phyloP scores from a whole-genome alignment of 2,888 invertebrate genomes.

The Lordiphosa andalusiaca region DNA sequence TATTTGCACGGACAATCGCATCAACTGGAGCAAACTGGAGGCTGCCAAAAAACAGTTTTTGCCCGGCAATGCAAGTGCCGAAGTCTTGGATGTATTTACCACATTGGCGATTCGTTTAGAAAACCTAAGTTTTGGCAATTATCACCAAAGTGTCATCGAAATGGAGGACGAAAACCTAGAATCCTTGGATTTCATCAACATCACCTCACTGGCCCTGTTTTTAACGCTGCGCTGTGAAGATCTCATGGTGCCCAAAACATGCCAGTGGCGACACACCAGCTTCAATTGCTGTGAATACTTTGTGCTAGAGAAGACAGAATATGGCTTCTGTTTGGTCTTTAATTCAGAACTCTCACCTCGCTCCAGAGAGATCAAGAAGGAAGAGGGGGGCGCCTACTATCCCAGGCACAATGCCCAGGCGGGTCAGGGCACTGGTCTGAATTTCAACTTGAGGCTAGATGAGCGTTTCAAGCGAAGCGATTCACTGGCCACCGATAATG shows the following conservation, averaged over 20 bases:
- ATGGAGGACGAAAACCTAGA: slow-evolving; percentile 74
- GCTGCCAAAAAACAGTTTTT: slow-evolving; percentile 68
- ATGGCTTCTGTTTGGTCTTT: slow-evolving; percentile 81
- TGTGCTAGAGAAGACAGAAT: slow-evolving; percentile 80
- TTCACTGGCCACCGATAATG: slow-evolving; percentile 43
- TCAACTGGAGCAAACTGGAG: slow-evolving; percentile 75
- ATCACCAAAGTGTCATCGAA: slow-evolving; percentile 43
- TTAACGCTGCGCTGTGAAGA: slow-evolving; percentile 77
- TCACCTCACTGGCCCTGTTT: slow-evolving; percentile 57
- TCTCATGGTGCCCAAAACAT: slow-evolving; percentile 71
- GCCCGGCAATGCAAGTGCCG: slow-evolving; percentile 54
- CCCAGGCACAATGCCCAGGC: slow-evolving; percentile 71
- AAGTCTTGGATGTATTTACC: slow-evolving; percentile 54
- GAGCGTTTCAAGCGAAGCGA: slow-evolving; percentile 44
- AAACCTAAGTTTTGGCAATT: slow-evolving; percentile 73
- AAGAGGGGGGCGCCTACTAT: slow-evolving; percentile 50
- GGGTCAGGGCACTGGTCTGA: slow-evolving; percentile 66
- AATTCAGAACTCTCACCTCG: slow-evolving; percentile 76
- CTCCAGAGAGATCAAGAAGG: slow-evolving; percentile 33
- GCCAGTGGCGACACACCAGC: slow-evolving; percentile 79
- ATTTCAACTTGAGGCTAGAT: slow-evolving; percentile 52
- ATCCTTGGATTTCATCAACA: slow-evolving; percentile 64
- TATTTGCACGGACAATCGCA: slow-evolving; percentile 76
- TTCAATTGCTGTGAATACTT: slow-evolving; percentile 81
- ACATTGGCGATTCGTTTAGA: slow-evolving; percentile 67